These are phyloP conservation scores for Phataginus tricuspis DNA, from an alignment of 2,797 vertebrate genomes.

Conservation along the genomic window DNA sequence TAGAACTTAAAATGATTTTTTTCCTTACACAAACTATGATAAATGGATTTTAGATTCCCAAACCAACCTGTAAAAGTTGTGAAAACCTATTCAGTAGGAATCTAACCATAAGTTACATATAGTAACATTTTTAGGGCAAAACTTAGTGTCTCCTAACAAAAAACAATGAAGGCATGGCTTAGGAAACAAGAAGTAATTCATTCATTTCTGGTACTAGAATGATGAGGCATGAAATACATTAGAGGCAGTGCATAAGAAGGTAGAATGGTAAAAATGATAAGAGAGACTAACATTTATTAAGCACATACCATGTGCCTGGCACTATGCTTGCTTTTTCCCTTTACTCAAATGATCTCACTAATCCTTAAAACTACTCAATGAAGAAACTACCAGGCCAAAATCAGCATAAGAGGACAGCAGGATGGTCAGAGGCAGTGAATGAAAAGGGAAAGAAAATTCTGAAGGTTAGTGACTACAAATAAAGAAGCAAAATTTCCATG, in stretches of 20 bases:
- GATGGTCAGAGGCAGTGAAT: not conserved
- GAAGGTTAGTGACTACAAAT: not conserved
- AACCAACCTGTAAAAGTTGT: conserved; percentile 27
- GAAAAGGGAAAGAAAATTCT: not conserved
- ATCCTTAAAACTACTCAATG: conserved; percentile 21
- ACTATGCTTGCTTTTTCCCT: not conserved
- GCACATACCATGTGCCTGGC: not conserved
- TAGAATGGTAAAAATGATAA: not conserved
- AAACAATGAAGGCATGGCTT: not conserved
- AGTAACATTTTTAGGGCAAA: conserved; percentile 20
- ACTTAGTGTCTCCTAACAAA: not conserved
- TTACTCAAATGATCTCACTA: conserved; percentile 26
- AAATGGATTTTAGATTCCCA: conserved; percentile 56
- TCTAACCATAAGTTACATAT: not conserved
- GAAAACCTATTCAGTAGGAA: conserved; percentile 33
- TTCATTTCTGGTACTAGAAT: not conserved
- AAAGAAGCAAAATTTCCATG: conserved; percentile 2
- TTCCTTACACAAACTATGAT: conserved; percentile 19
- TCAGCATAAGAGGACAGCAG: not conserved
- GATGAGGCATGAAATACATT: not conserved
- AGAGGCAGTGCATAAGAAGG: not conserved
- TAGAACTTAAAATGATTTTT: conserved; percentile 44
- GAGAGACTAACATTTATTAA: not conserved
- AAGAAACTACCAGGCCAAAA: not conserved
- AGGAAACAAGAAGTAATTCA: conserved; percentile 10